Evolutionary conservation across 2,797 vertebrate species (phyloP).

Genomic region (Alca torda): DNA sequence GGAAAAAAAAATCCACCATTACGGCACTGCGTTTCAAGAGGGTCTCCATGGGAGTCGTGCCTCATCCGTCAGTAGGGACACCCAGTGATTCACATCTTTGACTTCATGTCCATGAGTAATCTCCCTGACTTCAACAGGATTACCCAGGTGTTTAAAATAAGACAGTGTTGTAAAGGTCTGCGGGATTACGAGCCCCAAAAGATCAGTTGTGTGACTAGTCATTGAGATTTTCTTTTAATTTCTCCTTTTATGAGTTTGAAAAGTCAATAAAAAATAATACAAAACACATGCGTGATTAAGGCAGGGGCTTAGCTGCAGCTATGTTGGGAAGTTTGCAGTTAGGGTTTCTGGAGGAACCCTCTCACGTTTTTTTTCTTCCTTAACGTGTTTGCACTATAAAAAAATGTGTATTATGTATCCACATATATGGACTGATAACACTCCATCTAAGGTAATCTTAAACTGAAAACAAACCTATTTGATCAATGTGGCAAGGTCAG

Average conservation of each 20-base stretch:
- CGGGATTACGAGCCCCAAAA: constrained; percentile 21
- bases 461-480: neutral
- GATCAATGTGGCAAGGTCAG: neutral
- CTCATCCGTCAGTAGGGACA: neutral
- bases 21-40: neutral
- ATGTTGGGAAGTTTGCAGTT: constrained; percentile 2
- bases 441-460: neutral
- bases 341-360: neutral
- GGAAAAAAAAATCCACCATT: neutral
- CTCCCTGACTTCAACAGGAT: constrained; percentile 23
- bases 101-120: neutral
- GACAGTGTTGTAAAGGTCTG: constrained; percentile 7
- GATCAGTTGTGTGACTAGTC: constrained; percentile 26
- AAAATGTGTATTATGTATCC: neutral
- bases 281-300: constrained; percentile 51
- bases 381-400: neutral
- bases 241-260: constrained; percentile 54
- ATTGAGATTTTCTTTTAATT: constrained; percentile 47
- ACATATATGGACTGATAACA: neutral
- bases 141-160: constrained; percentile 52
- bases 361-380: neutral
- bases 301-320: constrained; percentile 17
- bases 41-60: neutral
- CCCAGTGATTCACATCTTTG: neutral
- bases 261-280: constrained; percentile 61